These are phyloP conservation scores for Momotus momota DNA, from an alignment of 2,797 vertebrate species.

Conservation along the genomic window DNA sequence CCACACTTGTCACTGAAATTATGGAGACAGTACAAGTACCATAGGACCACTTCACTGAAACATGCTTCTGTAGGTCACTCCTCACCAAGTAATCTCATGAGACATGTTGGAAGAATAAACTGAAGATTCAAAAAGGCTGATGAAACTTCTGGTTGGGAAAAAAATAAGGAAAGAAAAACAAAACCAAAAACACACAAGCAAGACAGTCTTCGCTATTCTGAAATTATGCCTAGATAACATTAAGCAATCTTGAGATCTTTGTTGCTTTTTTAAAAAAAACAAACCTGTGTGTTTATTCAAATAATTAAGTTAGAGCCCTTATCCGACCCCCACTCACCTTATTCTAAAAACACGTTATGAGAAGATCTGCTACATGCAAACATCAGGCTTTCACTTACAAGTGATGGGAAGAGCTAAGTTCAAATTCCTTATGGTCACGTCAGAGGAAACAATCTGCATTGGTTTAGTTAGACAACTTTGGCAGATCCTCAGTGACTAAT, in stretches of 20 bases:
- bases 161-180: neutral
- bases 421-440: neutral
- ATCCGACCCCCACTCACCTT: neutral
- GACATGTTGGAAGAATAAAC: neutral
- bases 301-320: neutral
- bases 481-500: neutral
- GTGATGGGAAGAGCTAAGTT: neutral
- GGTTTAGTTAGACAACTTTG: neutral
- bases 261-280: neutral
- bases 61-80: neutral
- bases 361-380: neutral
- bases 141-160: neutral
- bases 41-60: neutral
- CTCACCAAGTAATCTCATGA: neutral
- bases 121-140: neutral
- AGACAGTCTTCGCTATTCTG: neutral
- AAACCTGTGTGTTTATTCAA: neutral
- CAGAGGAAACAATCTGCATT: neutral
- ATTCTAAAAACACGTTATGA: neutral
- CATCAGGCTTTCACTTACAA: neutral
- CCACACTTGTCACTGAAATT: neutral
- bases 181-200: neutral
- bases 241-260: neutral
- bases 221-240: neutral
- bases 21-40: neutral